phyloP scores from a whole-genome alignment of 2,113 vertebrate species.

The Larimichthys crocea region DNA sequence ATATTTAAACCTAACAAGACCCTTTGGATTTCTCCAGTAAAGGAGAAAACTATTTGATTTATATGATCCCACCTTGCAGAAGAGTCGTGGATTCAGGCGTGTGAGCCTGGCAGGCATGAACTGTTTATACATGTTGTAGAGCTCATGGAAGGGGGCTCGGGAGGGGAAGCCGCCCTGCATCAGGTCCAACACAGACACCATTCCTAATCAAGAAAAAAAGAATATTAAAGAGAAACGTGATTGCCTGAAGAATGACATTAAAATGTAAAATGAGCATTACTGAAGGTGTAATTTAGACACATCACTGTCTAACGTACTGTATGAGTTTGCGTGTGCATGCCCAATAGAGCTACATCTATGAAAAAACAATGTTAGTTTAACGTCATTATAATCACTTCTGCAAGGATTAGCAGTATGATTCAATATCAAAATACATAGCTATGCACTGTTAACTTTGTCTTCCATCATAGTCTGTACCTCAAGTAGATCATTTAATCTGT shows the following conservation, averaged over 20 bases:
- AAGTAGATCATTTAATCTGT: too few relatives aligned
- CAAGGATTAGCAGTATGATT: background rate
- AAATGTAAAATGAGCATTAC: background rate
- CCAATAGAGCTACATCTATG: background rate
- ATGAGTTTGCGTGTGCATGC: background rate
- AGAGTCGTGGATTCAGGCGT: slow-evolving; percentile 94
- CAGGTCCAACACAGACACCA: slow-evolving; percentile 98
- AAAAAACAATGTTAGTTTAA: background rate
- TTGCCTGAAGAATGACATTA: background rate
- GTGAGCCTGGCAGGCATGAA: slow-evolving; percentile 95
- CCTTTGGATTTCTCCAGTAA: slow-evolving; percentile 5
- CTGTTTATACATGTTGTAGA: slow-evolving; percentile 99
- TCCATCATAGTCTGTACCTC: too few relatives aligned
- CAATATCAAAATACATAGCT: too few relatives aligned
- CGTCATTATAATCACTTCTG: background rate
- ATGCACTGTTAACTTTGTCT: too few relatives aligned
- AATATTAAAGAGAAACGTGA: slow-evolving; percentile 5
- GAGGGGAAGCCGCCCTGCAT: slow-evolving; percentile 99
- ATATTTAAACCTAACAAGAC: slow-evolving; percentile 6
- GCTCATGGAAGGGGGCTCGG: slow-evolving; percentile 96
- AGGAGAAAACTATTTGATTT: background rate
- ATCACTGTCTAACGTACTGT: background rate
- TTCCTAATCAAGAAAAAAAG: slow-evolving; percentile 83
- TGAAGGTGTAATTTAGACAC: too few relatives aligned
- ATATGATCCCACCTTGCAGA: slow-evolving; percentile 91